Conservation (phyloP, 92 coral and sea anemone species). For the Paragorgia papillata region DNA sequence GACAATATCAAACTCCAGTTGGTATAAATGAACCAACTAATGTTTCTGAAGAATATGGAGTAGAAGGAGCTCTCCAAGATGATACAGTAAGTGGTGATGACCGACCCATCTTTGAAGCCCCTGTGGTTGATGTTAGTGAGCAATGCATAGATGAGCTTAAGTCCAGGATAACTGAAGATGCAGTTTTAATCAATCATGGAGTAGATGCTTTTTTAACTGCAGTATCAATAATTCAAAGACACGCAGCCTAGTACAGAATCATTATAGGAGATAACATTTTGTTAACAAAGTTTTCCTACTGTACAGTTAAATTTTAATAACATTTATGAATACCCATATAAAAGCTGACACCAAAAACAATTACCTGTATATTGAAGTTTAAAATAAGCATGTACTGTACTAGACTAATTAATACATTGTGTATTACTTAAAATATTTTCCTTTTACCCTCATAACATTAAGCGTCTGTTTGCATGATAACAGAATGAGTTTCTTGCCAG, state of each 20-base stretch:
- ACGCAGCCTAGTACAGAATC: background rate
- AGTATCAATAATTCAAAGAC: background rate
- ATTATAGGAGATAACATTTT: background rate
- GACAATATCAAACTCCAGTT: slow-evolving; percentile 17
- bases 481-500: too few species aligned
- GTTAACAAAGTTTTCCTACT: background rate
- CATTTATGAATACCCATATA: too few species aligned
- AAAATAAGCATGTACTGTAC: too few species aligned
- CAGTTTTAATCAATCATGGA: background rate
- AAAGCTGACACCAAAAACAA: too few species aligned
- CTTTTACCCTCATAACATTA: too few species aligned
- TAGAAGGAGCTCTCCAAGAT: background rate
- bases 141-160: background rate
- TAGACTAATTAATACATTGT: too few species aligned
- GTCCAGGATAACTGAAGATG: background rate
- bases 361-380: too few species aligned
- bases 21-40: slow-evolving; percentile 11
- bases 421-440: too few species aligned
- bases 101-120: background rate
- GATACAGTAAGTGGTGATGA: background rate
- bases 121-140: background rate
- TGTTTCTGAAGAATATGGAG: slow-evolving; percentile 1
- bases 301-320: too few species aligned
- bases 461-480: too few species aligned
- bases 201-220: slow-evolving; percentile 2